A percentile compares a stretch with the other conserved stretches of the same genome.
Conservation (phyloP, 2,113 vertebrate genomes). For the Ceyx margarethae region DNA sequence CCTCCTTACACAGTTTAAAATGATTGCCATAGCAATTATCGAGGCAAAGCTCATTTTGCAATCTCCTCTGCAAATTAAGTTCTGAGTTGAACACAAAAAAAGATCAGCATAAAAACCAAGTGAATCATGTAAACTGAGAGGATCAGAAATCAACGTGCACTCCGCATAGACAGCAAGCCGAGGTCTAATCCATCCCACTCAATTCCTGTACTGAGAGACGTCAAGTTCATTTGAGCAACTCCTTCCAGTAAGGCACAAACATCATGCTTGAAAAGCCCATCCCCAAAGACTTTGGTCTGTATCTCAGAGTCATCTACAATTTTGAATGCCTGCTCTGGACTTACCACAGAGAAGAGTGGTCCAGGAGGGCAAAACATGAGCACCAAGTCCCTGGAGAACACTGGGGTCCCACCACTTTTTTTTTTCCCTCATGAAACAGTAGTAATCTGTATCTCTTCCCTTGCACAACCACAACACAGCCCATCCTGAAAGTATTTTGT, state of each 20-base stretch:
- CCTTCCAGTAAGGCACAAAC: background rate
- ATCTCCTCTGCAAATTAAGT: constrained; percentile 25
- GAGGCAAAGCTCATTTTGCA: constrained; percentile 13
- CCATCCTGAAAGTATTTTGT: background rate
- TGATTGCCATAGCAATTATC: constrained; percentile 34
- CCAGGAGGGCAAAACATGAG: background rate
- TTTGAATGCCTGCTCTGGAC: background rate
- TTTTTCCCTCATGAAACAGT: background rate
- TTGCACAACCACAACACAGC: background rate
- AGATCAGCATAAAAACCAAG: constrained; percentile 11
- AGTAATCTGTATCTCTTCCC: background rate
- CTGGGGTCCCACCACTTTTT: background rate
- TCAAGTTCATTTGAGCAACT: background rate
- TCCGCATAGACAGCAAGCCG: background rate
- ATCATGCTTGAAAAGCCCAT: background rate
- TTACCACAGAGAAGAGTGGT: background rate
- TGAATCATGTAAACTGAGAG: background rate
- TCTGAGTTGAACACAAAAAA: background rate
- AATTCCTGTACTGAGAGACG: background rate
- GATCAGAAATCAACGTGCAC: background rate
- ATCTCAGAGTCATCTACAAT: background rate
- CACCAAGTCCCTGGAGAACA: background rate
- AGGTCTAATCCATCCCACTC: background rate
- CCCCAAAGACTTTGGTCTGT: background rate
- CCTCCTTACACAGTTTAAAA: constrained; percentile 30